Base-by-base conservation (phyloP, 1,140 invertebrate genomes). In the Bombus difficillimus region DNA sequence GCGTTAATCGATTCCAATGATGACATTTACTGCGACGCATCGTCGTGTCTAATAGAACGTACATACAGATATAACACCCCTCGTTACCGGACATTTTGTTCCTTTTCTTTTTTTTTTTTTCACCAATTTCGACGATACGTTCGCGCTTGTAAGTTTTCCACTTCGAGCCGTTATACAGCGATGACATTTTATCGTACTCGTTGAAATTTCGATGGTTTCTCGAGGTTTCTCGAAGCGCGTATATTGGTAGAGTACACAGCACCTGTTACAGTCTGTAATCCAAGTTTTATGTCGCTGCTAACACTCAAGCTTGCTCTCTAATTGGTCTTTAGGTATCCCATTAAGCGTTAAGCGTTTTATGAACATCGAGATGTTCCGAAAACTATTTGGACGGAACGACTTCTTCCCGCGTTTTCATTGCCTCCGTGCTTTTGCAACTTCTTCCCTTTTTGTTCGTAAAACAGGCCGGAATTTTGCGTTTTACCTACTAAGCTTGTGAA, bases 331-430 rank as follows among this genome's bases (percentile, higher is more conserved):
- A 68, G n/a, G 57, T 59, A 47, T 41, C 37, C 74, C 74, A 43
- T 83, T 83, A 69, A 57, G 37, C 37, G 64, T 53, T 47, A 77
- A 83, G 64, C n/a, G 74, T 83, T 83, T 83, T 83, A 83, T 78
- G 37, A 34, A 83, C 47, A 83, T 53, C 43, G 39, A 37, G 47
- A 69, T 28, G 62, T 37, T 53, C 28, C 37, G 74, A 69, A 78
- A 85, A 77, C 72, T 64, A 25, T 57, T n/a, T 6, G n/a, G 3
- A 41, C 57, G n/a, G 28, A 74, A 73, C 59, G 32, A 74, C 57
- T 69, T 68, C 71, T 43, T 62, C 10, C 62, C 59, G 39, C 41
- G 62, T 66, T 62, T 73, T 62, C 69, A 81, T 81, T 28, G 32
- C 41, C 78, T n/a, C 3, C 15, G 10, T 3, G 34, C 13, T 28